Evolutionary conservation across 2,113 vertebrate genomes (phyloP).

Genomic region (Lagopus muta): DNA sequence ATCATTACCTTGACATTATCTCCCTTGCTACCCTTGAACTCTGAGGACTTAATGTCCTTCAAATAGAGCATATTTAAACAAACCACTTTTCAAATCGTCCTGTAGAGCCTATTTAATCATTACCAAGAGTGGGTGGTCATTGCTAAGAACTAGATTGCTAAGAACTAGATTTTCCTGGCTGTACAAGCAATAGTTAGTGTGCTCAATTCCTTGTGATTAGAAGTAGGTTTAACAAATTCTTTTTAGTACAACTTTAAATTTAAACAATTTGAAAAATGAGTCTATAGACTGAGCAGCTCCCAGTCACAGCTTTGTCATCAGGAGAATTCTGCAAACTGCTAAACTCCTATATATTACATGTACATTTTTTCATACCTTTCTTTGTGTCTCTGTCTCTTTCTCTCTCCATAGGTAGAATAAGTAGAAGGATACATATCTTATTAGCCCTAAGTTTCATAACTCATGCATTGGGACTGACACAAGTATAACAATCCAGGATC

Average conservation of each 20-base stretch:
- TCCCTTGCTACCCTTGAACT: constrained; percentile 75
- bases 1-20: constrained; percentile 59
- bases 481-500: background rate
- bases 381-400: background rate
- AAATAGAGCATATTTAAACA: constrained; percentile 77
- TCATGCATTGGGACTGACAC: background rate
- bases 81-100: constrained; percentile 64
- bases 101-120: constrained; percentile 75
- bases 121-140: constrained; percentile 50
- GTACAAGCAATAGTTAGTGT: background rate
- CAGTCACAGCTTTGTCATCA: background rate
- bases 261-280: background rate
- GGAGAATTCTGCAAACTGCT: background rate
- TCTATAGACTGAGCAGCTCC: background rate
- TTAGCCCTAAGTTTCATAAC: background rate
- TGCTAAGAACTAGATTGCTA: constrained; percentile 47
- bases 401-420: background rate
- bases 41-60: constrained; percentile 67
- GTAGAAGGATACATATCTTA: background rate
- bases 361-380: background rate
- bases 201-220: background rate
- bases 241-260: background rate
- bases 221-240: background rate
- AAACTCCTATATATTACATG: background rate
- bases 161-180: constrained; percentile 61